Conservation (phyloP, 2,113 vertebrate species). For the Campylomormyrus tamandua region DNA sequence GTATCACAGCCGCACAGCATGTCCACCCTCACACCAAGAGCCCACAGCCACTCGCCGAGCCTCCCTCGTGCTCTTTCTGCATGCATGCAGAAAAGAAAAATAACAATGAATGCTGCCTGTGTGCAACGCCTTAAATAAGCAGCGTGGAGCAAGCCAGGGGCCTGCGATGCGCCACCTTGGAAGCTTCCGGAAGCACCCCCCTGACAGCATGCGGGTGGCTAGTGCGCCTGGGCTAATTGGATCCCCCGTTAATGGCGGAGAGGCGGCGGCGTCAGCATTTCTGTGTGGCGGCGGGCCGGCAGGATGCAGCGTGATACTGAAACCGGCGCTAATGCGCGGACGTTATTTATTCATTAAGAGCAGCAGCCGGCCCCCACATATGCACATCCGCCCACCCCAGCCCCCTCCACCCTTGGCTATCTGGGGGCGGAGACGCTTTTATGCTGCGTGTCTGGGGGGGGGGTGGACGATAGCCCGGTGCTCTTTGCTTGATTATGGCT, state of each 20-base stretch:
- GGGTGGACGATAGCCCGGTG: neutral
- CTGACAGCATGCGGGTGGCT: neutral
- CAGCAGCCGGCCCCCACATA: neutral
- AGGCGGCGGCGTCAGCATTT: conserved; percentile 15
- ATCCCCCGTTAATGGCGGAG: conserved; percentile 14
- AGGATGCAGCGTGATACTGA: neutral
- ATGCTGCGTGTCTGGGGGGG: neutral
- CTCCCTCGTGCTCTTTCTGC: neutral
- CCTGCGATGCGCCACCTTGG: neutral
- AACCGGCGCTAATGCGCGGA: conserved; percentile 4
- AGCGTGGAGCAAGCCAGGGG: neutral
- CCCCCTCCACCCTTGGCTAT: neutral
- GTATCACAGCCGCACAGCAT: neutral
- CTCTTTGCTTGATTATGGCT: conserved; percentile 17
- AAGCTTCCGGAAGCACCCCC: conserved; percentile 17
- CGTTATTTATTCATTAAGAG: conserved; percentile 13
- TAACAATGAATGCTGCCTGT: neutral
- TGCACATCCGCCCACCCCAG: neutral
- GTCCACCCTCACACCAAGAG: neutral
- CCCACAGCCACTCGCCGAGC: neutral
- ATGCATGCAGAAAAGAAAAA: neutral
- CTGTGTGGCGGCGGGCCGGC: neutral
- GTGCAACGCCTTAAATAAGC: neutral
- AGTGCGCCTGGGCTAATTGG: conserved; percentile 19
- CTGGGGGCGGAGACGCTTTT: neutral